Evolutionary conservation across 2,888 invertebrate species (phyloP).

Genomic region (Molorchus minor): DNA sequence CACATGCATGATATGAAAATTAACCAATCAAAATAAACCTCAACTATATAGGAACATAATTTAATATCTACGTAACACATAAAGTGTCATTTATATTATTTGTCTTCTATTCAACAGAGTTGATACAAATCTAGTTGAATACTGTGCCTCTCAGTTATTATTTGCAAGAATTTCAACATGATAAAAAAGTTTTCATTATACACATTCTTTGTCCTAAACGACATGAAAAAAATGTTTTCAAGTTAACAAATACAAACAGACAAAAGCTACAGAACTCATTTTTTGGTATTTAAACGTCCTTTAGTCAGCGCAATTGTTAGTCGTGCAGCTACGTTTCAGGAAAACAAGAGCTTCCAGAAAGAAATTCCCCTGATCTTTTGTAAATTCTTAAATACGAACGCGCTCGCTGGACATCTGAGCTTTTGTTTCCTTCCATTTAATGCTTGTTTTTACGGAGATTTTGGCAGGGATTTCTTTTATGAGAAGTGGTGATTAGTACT

Average conservation of each 20-base stretch:
- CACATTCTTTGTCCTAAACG: neutral
- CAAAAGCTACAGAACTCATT: conserved; percentile 2
- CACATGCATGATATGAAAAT: too few relatives aligned
- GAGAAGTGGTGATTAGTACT: conserved; percentile 42
- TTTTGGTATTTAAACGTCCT: conserved; percentile 13
- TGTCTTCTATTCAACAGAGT: too few relatives aligned
- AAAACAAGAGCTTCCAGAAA: conserved; percentile 11
- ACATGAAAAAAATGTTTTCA: neutral
- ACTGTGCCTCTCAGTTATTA: too few relatives aligned
- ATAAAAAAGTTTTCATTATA: too few relatives aligned
- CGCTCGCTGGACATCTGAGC: conserved; percentile 20
- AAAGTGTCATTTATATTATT: too few relatives aligned
- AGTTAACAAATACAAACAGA: neutral
- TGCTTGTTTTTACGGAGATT: conserved; percentile 32
- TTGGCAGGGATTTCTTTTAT: conserved; percentile 40
- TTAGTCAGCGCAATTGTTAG: conserved; percentile 9
- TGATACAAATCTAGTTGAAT: too few relatives aligned
- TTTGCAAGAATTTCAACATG: too few relatives aligned
- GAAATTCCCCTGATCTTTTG: conserved; percentile 13
- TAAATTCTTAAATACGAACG: conserved; percentile 18
- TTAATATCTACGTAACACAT: too few relatives aligned
- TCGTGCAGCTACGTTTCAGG: neutral
- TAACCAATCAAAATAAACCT: too few relatives aligned
- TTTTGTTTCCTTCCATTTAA: conserved; percentile 21
- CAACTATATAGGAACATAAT: too few relatives aligned